Conservation (phyloP, 2,888 invertebrate species). For the Watsonalla cultraria region DNA sequence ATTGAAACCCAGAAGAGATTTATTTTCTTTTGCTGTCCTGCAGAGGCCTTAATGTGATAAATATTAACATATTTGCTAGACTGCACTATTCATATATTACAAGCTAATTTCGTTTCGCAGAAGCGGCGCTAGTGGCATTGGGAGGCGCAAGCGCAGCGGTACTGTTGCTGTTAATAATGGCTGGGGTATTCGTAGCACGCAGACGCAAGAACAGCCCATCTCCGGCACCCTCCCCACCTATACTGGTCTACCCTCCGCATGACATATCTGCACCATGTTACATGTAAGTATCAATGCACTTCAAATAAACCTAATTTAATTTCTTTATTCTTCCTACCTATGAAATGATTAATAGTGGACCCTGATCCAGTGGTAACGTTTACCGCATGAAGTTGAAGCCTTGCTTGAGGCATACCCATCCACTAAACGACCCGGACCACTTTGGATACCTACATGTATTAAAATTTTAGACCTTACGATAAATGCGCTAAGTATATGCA, state of each 20-base stretch:
- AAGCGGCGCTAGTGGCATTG: slow-evolving; percentile 63
- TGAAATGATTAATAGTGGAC: background rate
- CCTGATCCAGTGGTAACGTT: background rate
- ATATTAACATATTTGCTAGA: too few species aligned
- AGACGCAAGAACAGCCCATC: slow-evolving; percentile 72
- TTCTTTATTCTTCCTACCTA: too few species aligned
- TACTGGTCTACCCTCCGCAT: slow-evolving; percentile 81
- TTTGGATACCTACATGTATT: too few species aligned
- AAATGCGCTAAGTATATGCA: too few species aligned
- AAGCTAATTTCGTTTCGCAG: slow-evolving; percentile 28
- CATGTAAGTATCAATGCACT: slow-evolving; percentile 68
- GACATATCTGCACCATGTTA: slow-evolving; percentile 80
- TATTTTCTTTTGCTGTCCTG: too few species aligned
- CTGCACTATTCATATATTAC: background rate
- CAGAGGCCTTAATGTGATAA: too few species aligned
- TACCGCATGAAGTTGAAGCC: too few species aligned
- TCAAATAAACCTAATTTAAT: background rate
- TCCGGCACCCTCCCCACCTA: slow-evolving; percentile 74
- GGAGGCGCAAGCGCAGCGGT: slow-evolving; percentile 71
- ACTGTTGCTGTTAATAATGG: slow-evolving; percentile 66
- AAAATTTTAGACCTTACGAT: too few species aligned
- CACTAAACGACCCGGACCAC: too few species aligned
- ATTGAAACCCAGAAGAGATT: too few species aligned
- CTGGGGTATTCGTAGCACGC: slow-evolving; percentile 66
- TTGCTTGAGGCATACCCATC: too few species aligned